A percentile compares a stretch with the other conserved stretches of the same genome.
Conservation (phyloP, 2,797 vertebrate genomes). For the Sebastes jordani region DNA sequence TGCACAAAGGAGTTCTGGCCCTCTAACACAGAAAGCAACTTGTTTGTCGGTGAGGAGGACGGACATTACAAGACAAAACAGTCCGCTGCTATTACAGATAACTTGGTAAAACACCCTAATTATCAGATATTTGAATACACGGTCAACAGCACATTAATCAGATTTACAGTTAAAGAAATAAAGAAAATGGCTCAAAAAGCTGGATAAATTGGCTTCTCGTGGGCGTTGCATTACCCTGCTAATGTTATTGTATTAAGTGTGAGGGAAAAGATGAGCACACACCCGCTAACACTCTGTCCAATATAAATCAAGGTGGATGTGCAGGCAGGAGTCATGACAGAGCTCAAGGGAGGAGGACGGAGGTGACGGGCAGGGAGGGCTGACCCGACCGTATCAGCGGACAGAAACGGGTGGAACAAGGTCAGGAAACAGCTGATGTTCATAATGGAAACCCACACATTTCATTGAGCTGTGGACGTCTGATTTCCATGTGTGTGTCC, state of each 20-base stretch:
- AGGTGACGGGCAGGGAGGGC: background rate
- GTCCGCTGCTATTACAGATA: background rate
- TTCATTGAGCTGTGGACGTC: too few relatives aligned
- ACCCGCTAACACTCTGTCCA: background rate
- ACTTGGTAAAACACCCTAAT: too few relatives aligned
- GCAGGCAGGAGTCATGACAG: background rate
- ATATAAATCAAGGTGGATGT: constrained; percentile 28
- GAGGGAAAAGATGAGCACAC: constrained; percentile 1
- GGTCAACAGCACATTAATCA: background rate
- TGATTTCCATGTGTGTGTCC: background rate
- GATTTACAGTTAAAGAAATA: background rate
- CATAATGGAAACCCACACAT: background rate
- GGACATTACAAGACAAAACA: background rate
- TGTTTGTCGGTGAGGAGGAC: background rate
- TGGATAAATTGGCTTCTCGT: background rate
- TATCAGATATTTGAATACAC: background rate
- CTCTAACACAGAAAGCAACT: background rate
- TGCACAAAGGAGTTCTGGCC: background rate
- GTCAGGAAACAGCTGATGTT: constrained; percentile 24
- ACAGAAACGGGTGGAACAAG: background rate
- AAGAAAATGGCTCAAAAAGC: background rate
- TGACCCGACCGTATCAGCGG: background rate
- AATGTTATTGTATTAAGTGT: constrained; percentile 1
- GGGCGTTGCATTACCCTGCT: background rate
- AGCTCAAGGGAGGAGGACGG: constrained; percentile 13